Conservation (phyloP, 2,888 invertebrate species). For the Agrotis puta region DNA sequence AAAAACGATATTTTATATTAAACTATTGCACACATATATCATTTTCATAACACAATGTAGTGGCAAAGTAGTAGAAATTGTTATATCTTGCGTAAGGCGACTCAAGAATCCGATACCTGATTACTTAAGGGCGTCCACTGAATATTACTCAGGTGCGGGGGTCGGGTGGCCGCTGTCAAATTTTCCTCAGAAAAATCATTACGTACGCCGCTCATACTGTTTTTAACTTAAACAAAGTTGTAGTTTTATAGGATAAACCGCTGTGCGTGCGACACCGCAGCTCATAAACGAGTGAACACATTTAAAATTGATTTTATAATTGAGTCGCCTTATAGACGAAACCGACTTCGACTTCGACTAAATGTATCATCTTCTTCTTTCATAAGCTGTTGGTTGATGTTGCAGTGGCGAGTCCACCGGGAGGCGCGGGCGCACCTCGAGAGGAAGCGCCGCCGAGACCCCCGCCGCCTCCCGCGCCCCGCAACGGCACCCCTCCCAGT, state of each 20-base stretch:
- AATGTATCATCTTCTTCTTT: conserved; percentile 50
- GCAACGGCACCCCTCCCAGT: conserved; percentile 89
- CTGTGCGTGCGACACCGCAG: too few species aligned
- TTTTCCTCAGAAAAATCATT: too few species aligned
- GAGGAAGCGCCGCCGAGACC: conserved; percentile 86
- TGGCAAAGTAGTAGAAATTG: not conserved
- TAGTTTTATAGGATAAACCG: too few species aligned
- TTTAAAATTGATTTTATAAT: not conserved
- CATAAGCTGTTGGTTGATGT: conserved; percentile 80
- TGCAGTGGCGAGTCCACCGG: conserved; percentile 96
- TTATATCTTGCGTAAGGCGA: not conserved
- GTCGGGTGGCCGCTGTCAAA: too few species aligned
- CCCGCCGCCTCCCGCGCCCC: conserved; percentile 86
- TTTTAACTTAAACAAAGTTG: too few species aligned
- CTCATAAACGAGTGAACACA: too few species aligned
- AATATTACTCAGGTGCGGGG: too few species aligned
- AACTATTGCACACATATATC: not conserved
- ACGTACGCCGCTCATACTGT: too few species aligned
- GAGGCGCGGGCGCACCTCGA: conserved; percentile 89
- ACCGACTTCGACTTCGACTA: conserved; percentile 15
- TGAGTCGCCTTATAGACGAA: not conserved
- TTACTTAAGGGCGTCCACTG: too few species aligned
- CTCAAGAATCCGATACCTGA: not conserved
- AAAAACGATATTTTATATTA: not conserved
- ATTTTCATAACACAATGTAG: not conserved